phyloP scores from a whole-genome alignment of 2,113 vertebrate species.

The Myiopsitta monachus region DNA sequence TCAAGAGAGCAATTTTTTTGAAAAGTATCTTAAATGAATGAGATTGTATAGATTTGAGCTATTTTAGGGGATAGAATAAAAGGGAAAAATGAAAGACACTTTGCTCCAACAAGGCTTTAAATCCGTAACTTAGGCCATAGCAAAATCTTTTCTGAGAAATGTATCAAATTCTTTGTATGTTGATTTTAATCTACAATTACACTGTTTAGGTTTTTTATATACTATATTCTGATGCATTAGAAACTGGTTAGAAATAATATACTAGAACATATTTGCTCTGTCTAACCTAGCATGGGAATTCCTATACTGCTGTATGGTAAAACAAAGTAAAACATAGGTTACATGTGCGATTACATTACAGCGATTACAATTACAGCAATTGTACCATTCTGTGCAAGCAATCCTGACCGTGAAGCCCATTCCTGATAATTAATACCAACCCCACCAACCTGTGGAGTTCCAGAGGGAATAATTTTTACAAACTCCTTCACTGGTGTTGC shows the following conservation, averaged over 20 bases:
- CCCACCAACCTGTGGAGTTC: background rate
- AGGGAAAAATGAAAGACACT: background rate
- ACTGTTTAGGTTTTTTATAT: background rate
- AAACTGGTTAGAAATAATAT: background rate
- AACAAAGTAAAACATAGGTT: background rate
- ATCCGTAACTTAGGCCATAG: background rate
- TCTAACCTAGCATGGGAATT: background rate
- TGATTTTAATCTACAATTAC: background rate
- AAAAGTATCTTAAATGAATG: background rate
- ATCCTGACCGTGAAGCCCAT: background rate
- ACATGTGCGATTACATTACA: rapidly evolving
- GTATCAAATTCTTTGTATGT: background rate
- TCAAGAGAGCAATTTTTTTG: slow-evolving; percentile 20
- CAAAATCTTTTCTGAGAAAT: background rate
- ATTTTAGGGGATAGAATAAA: background rate
- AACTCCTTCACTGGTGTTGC: background rate
- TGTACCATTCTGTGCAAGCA: background rate
- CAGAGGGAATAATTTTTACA: background rate
- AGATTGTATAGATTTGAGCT: background rate
- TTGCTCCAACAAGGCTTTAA: background rate
- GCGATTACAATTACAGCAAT: too few species aligned
- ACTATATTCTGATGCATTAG: background rate
- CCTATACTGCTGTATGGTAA: background rate
- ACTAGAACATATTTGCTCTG: background rate
- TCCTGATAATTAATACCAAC: background rate